These are phyloP conservation scores for Prosapia bicincta DNA, from an alignment of 2,888 invertebrate genomes.

Conservation along the genomic window DNA sequence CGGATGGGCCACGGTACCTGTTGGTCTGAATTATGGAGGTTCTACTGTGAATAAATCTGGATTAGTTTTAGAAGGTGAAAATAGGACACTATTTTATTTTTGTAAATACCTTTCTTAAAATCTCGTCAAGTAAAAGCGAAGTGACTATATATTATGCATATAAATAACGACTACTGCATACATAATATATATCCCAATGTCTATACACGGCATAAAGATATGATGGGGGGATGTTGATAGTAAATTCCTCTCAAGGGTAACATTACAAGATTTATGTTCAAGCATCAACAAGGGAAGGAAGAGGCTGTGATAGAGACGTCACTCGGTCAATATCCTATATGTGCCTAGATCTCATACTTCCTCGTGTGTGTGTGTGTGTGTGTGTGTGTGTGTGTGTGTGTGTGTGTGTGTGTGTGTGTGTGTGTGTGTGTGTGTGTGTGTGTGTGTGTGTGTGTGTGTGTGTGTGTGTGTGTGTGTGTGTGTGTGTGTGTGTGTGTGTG, in stretches of 20 bases:
- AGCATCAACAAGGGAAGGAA: conserved; percentile 15
- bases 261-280: conserved; percentile 26
- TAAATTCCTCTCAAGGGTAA: conserved; percentile 28
- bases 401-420: conserved; percentile 5
- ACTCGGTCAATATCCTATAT: background rate
- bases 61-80: too few relatives aligned
- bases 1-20: too few relatives aligned
- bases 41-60: too few relatives aligned
- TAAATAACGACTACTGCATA: background rate
- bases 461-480: background rate
- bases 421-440: conserved; percentile 5
- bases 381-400: too few relatives aligned
- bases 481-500: background rate
- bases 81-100: too few relatives aligned
- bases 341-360: too few relatives aligned
- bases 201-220: conserved; percentile 27
- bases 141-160: background rate
- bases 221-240: conserved; percentile 23
- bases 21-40: too few relatives aligned
- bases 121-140: background rate
- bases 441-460: conserved; percentile 3
- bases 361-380: too few relatives aligned
- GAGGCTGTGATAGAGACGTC: background rate
- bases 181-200: background rate
- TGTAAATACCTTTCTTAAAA: background rate